Evolutionary conservation across 2,797 vertebrate species (phyloP).

Genomic region (Cheirogaleus major): DNA sequence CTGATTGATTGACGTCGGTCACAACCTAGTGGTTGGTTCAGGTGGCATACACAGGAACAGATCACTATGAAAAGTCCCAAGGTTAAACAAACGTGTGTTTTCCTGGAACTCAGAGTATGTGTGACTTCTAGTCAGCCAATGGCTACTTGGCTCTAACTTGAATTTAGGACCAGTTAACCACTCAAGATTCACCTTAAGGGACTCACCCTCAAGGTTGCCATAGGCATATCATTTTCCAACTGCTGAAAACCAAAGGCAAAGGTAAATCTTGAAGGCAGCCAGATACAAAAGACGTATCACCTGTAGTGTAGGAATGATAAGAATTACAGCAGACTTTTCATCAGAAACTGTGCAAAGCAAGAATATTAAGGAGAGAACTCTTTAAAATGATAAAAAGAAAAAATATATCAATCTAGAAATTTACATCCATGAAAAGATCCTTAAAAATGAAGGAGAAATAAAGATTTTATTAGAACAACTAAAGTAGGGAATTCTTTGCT

Average conservation of each 20-base stretch:
- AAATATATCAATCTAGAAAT: neutral
- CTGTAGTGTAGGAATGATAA: neutral
- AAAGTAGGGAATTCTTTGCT: neutral
- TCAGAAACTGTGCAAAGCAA: neutral
- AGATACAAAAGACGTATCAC: neutral
- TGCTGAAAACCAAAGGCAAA: neutral
- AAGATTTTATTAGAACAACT: neutral
- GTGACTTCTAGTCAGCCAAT: neutral
- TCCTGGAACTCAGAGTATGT: neutral
- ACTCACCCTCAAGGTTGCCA: no score
- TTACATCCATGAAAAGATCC: neutral
- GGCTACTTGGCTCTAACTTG: neutral
- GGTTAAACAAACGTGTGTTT: no score
- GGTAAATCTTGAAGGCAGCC: neutral
- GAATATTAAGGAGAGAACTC: neutral
- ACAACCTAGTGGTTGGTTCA: neutral
- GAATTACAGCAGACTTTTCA: neutral
- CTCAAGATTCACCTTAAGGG: no score
- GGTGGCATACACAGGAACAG: neutral
- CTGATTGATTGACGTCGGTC: neutral
- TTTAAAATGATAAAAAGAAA: neutral
- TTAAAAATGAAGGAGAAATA: neutral
- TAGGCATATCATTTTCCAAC: neutral
- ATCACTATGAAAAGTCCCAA: no score
- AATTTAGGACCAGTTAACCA: no score